Evolutionary conservation across 1,140 invertebrate genomes (phyloP).

Genomic region (Pollicipes pollicipes): DNA sequence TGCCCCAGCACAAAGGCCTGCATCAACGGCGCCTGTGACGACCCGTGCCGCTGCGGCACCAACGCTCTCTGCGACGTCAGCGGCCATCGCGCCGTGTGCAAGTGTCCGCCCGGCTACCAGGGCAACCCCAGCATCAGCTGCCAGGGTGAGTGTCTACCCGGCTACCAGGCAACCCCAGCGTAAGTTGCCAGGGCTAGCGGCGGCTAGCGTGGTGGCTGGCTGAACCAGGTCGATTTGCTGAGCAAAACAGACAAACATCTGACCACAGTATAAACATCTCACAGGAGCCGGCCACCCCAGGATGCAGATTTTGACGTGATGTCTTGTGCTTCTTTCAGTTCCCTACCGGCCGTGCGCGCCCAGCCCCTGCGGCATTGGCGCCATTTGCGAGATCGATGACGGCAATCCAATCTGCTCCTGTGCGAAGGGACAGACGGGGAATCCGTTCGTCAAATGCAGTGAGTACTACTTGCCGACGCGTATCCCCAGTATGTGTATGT

Average conservation of each 20-base stretch:
- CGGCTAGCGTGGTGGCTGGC: no score
- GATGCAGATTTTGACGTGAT: no score
- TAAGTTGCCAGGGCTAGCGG: no score
- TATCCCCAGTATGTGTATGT: no score
- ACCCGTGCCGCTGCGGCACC: slow-evolving; percentile 49
- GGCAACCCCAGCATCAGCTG: slow-evolving; percentile 45
- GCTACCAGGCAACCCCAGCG: no score
- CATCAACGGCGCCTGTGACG: slow-evolving; percentile 50
- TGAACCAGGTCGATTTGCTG: no score
- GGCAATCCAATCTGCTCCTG: slow-evolving; percentile 76
- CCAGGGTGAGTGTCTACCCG: no score
- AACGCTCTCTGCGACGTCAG: slow-evolving; percentile 30
- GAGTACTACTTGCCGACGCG: slow-evolving; percentile 35
- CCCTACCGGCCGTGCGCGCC: slow-evolving; percentile 51
- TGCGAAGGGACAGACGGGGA: slow-evolving; percentile 70
- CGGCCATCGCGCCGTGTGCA: slow-evolving; percentile 48
- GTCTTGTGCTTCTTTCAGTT: slow-evolving; percentile 19
- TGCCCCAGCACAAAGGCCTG: slow-evolving; percentile 47
- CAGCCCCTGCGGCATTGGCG: slow-evolving; percentile 65
- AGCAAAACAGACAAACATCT: no score
- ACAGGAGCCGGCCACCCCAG: no score
- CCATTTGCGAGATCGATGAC: slow-evolving; percentile 64
- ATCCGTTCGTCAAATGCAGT: slow-evolving; percentile 81
- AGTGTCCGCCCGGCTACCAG: slow-evolving; percentile 53
- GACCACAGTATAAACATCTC: no score